Percentiles rank a stretch among this genome's conserved stretches.
These are phyloP conservation scores for cat (Felis catus) DNA, from an alignment of 2,113 vertebrate genomes.

Conservation along the genomic window F.catus_Fca126_mat1.0 CM031415.1:186482001-186482500, in stretches of 20 bases:
- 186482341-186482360: neutral
- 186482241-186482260: neutral
- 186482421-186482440: neutral
- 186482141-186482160: neutral
- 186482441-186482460: neutral
- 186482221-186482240: neutral
- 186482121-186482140: neutral
- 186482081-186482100: neutral
- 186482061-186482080: neutral
- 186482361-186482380: rapidly evolving
- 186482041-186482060: neutral
- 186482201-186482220: neutral
- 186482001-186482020: neutral
- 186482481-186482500: neutral
- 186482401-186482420: neutral
- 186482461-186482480: too few species aligned
- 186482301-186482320: neutral
- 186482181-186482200: neutral
- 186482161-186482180: neutral
- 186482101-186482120: neutral
- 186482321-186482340: neutral
- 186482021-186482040: neutral
- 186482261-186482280: rapidly evolving
- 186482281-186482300: neutral
- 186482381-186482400: neutral